Conservation (phyloP, 1,140 invertebrate genomes). For the Sitophilus oryzae region DNA sequence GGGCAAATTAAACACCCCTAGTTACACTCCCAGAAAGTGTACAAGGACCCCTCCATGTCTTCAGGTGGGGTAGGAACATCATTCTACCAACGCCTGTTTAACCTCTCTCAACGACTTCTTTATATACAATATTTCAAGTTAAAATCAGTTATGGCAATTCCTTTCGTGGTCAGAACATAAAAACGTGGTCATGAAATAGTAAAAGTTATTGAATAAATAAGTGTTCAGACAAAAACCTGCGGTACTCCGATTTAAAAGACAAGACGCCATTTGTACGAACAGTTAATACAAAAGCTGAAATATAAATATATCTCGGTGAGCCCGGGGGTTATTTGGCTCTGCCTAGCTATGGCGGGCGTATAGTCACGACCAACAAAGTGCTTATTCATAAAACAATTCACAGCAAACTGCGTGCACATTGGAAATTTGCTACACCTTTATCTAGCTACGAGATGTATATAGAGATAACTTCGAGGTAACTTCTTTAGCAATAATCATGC, state of each 20-base stretch:
- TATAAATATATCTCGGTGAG: conserved; percentile 30
- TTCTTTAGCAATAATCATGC: conserved; percentile 23
- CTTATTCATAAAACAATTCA: conserved; percentile 35
- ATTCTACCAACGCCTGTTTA: too few relatives aligned
- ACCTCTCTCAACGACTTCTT: too few relatives aligned
- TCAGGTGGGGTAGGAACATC: too few relatives aligned
- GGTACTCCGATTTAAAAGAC: conserved; percentile 5
- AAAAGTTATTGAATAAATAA: too few relatives aligned
- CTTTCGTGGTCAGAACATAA: too few relatives aligned
- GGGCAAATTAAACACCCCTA: too few relatives aligned
- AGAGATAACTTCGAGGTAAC: conserved; percentile 24
- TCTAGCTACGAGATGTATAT: conserved; percentile 25
- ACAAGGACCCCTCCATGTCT: too few relatives aligned
- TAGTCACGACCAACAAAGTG: conserved; percentile 31
- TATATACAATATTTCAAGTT: too few relatives aligned
- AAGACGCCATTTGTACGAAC: conserved; percentile 12
- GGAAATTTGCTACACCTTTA: conserved; percentile 34
- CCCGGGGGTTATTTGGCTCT: conserved; percentile 25
- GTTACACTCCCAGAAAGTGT: too few relatives aligned
- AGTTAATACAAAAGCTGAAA: conserved; percentile 19
- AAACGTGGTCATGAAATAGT: too few relatives aligned
- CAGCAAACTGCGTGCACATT: conserved; percentile 29
- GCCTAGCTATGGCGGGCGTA: conserved; percentile 20
- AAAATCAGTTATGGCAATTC: too few relatives aligned
- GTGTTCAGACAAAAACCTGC: too few relatives aligned